phyloP scores from a whole-genome alignment of 2,113 vertebrate species.

The Hyla sarda region DNA sequence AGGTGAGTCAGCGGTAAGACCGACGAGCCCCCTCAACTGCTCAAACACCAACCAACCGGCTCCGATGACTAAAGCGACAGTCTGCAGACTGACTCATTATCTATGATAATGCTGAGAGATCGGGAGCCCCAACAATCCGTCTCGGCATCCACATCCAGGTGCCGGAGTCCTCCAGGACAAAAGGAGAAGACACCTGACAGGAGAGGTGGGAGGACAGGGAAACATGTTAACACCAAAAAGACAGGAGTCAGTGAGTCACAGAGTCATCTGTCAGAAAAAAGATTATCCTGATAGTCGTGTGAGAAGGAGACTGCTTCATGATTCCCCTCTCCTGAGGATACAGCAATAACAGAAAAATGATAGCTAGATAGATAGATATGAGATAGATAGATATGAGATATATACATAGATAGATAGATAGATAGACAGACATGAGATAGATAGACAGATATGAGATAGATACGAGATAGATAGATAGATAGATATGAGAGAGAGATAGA shows the following conservation, averaged over 20 bases:
- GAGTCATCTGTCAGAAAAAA: not conserved
- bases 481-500: too few species aligned
- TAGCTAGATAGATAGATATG: too few species aligned
- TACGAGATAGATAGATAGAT: too few species aligned
- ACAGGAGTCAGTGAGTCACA: not conserved
- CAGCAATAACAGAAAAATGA: not conserved
- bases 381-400: too few species aligned
- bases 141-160: conserved; percentile 3
- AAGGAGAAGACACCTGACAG: not conserved
- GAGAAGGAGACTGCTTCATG: not conserved
- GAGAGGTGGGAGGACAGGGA: too few species aligned
- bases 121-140: not conserved
- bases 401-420: too few species aligned
- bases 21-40: conserved; percentile 70
- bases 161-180: not conserved
- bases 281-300: not conserved
- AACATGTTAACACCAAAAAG: not conserved
- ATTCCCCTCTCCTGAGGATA: not conserved
- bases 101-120: conserved; percentile 46
- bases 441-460: too few species aligned
- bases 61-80: conserved; percentile 59
- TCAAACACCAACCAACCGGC: conserved; percentile 69
- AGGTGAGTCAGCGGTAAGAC: conserved; percentile 62
- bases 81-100: conserved; percentile 66
- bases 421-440: too few species aligned